Percentiles rank a stretch among this genome's conserved stretches.
phyloP scores from a whole-genome alignment of 2,113 vertebrate genomes.

The Sylvilagus bachmani region DNA sequence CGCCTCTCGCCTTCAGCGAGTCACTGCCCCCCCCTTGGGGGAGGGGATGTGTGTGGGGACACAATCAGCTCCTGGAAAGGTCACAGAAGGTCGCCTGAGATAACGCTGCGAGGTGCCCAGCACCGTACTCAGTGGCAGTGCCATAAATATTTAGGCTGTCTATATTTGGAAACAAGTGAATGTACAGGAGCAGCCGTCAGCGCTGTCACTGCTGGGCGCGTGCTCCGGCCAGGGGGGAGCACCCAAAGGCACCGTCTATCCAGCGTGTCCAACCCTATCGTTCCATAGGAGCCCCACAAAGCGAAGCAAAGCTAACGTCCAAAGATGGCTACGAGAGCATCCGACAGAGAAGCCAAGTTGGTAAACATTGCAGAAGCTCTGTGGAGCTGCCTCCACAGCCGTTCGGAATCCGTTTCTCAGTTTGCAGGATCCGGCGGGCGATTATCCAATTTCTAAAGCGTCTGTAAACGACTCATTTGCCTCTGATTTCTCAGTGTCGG shows the following conservation, averaged over 20 bases:
- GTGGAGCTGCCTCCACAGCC: not conserved
- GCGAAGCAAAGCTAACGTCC: not conserved
- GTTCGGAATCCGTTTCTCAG: conserved; percentile 16
- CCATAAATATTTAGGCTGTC: conserved; percentile 11
- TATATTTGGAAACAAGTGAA: conserved; percentile 33
- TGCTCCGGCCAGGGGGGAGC: not conserved
- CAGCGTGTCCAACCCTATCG: not conserved
- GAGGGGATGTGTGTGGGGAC: not conserved
- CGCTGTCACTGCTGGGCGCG: not conserved
- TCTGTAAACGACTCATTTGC: conserved; percentile 79
- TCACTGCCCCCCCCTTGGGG: not conserved
- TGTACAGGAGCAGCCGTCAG: not conserved
- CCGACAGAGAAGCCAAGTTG: not conserved
- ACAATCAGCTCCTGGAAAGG: not conserved
- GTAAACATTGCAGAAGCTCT: not conserved
- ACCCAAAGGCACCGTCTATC: not conserved
- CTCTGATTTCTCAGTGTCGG: conserved; percentile 82
- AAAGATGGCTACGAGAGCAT: not conserved
- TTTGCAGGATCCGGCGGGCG: conserved; percentile 18
- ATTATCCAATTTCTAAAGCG: conserved; percentile 66
- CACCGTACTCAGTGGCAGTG: not conserved
- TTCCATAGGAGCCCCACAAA: not conserved
- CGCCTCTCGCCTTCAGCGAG: not conserved
- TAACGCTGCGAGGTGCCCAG: not conserved
- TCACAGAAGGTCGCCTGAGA: not conserved